phyloP scores from a whole-genome alignment of 2,888 invertebrate species.

The Seladonia tumulorum region DNA sequence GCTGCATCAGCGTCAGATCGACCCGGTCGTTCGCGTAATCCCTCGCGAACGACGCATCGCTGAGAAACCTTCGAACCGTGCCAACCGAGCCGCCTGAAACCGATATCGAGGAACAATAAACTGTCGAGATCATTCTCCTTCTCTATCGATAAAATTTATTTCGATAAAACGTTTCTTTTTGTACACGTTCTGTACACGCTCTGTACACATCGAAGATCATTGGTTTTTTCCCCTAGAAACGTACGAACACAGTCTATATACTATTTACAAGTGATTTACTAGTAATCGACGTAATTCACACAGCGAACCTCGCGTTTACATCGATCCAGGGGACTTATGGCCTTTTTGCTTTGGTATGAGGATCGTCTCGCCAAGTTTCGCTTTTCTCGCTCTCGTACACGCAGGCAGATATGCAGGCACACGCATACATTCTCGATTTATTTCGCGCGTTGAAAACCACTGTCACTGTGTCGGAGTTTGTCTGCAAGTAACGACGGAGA shows the following conservation, averaged over 20 bases:
- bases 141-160: conserved; percentile 68
- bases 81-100: conserved; percentile 68
- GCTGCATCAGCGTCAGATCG: conserved; percentile 88
- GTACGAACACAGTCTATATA: not conserved
- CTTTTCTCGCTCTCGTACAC: not conserved
- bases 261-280: not conserved
- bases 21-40: conserved; percentile 63
- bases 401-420: not conserved
- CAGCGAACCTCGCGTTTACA: not conserved
- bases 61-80: conserved; percentile 67
- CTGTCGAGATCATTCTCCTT: conserved; percentile 42
- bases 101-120: conserved; percentile 70
- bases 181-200: conserved; percentile 4
- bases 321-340: conserved; percentile 13
- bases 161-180: conserved; percentile 26
- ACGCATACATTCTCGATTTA: not conserved
- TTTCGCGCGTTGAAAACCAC: not conserved
- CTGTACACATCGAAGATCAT: conserved; percentile 4
- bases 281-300: not conserved
- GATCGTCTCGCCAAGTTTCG: not conserved
- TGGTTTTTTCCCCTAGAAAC: conserved; percentile 12
- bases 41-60: conserved; percentile 85
- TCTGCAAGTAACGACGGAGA: not conserved
- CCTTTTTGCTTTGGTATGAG: conserved; percentile 73
- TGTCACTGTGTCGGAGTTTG: not conserved